These are phyloP conservation scores for Camelus dromedarius DNA, from an alignment of 2,113 vertebrate genomes.

Conservation along the genomic window DNA sequence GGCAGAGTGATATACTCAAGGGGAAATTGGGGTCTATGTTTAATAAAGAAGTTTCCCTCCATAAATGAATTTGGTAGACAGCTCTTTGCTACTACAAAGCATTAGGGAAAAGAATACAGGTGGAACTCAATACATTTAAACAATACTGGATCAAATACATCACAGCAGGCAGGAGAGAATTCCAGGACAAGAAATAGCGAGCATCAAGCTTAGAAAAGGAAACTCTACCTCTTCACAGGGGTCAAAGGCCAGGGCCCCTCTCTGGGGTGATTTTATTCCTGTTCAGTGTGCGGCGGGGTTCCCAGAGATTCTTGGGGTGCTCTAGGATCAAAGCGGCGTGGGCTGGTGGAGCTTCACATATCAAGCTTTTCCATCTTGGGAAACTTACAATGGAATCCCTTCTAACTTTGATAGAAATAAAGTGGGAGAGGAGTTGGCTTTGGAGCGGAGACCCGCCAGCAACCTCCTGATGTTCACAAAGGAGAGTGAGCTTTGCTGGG, in stretches of 20 bases:
- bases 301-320: background rate
- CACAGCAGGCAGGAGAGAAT: background rate
- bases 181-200: background rate
- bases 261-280: background rate
- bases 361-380: background rate
- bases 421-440: background rate
- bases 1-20: background rate
- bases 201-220: background rate
- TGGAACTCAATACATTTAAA: background rate
- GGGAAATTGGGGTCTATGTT: background rate
- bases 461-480: background rate
- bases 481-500: background rate
- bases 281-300: rapidly evolving
- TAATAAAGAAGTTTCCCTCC: background rate
- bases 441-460: background rate
- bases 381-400: background rate
- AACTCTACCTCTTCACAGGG: background rate
- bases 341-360: background rate
- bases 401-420: background rate
- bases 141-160: background rate
- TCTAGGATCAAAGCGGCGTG: background rate
- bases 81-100: background rate
- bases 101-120: background rate
- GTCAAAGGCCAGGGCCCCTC: background rate
- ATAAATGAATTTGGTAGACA: background rate